phyloP scores from a whole-genome alignment of 2,888 invertebrate genomes.

The Loripinus fragilis region DNA sequence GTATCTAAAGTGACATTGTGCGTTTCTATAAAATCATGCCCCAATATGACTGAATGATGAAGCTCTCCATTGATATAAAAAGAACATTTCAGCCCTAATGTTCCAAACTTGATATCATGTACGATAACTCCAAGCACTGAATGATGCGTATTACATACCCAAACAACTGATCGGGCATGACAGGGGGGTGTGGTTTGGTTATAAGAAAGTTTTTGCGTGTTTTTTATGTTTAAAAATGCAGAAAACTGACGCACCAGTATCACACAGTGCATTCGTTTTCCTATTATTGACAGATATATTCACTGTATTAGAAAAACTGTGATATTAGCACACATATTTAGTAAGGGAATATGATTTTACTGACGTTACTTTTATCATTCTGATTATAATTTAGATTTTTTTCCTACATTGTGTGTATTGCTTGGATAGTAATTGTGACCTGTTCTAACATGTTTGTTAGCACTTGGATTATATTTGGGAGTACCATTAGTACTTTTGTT shows the following conservation, averaged over 20 bases:
- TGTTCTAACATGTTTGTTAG: no score
- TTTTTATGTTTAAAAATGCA: conserved; percentile 25
- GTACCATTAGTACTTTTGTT: no score
- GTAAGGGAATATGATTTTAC: no score
- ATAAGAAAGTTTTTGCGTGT: conserved; percentile 18
- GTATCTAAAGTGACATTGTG: conserved; percentile 16
- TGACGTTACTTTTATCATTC: no score
- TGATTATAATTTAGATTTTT: no score
- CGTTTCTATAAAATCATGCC: conserved; percentile 14
- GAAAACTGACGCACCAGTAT: conserved; percentile 36
- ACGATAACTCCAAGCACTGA: conserved; percentile 16
- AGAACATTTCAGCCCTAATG: background rate
- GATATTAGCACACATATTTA: no score
- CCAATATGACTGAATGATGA: conserved; percentile 26
- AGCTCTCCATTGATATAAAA: conserved; percentile 28
- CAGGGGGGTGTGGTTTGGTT: conserved; percentile 4
- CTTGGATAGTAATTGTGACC: no score
- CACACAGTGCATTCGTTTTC: conserved; percentile 37
- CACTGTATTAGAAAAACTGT: conserved; percentile 11
- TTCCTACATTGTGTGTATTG: no score
- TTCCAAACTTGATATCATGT: conserved; percentile 18
- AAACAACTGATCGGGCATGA: background rate
- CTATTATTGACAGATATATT: conserved; percentile 21
- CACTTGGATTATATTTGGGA: no score
- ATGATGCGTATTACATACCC: conserved; percentile 24